These are phyloP conservation scores for Pogona vitticeps DNA, from an alignment of 2,113 vertebrate species.

Conservation along the genomic window DNA sequence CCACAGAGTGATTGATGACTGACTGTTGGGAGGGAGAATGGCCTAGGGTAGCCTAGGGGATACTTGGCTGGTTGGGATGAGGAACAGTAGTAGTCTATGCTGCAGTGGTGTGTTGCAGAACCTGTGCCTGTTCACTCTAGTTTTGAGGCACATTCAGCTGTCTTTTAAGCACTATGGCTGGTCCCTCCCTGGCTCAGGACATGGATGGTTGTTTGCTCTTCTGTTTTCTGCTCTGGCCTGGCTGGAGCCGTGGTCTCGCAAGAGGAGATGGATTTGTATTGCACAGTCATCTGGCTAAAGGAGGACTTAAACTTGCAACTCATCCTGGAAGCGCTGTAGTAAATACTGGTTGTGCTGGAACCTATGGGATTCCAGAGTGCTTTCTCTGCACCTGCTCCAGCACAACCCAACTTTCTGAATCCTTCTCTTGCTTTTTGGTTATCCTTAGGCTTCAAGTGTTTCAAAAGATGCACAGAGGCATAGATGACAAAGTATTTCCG, in stretches of 20 bases:
- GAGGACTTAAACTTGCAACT: background rate
- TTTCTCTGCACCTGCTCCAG: background rate
- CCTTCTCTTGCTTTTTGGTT: background rate
- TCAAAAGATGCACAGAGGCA: background rate
- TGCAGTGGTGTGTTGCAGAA: background rate
- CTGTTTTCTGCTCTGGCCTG: background rate
- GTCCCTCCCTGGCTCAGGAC: background rate
- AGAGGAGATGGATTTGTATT: background rate
- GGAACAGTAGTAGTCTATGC: background rate
- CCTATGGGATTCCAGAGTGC: background rate
- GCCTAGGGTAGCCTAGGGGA: background rate
- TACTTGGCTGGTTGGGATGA: background rate
- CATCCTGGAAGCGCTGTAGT: background rate
- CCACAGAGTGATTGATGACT: background rate
- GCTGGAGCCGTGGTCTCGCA: background rate
- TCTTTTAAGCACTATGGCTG: background rate
- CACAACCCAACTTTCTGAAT: background rate
- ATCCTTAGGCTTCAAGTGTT: background rate
- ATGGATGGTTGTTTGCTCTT: background rate
- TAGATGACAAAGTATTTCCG: background rate
- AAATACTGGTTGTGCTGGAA: background rate
- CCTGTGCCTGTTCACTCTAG: background rate
- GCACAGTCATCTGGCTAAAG: background rate
- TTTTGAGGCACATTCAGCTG: background rate
- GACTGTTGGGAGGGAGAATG: background rate